phyloP scores from a whole-genome alignment of 1,140 invertebrate species.

The Pseudomyrmex cubaensis region DNA sequence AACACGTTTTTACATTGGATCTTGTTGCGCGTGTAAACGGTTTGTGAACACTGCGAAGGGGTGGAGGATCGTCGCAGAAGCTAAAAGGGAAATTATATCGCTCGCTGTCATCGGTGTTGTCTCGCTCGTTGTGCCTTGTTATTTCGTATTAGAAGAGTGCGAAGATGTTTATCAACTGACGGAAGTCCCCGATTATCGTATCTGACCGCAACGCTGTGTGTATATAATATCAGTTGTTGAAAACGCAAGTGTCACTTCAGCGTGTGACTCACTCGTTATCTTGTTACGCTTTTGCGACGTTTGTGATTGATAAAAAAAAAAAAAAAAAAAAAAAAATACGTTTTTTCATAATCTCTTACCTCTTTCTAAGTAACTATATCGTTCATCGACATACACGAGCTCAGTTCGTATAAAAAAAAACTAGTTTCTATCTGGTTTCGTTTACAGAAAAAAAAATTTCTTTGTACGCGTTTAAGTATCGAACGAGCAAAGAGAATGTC shows the following conservation, averaged over 20 bases:
- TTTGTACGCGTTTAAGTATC: no score
- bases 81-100: slow-evolving; percentile 21
- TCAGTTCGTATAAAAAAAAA: background rate
- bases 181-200: slow-evolving; percentile 69
- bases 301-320: slow-evolving; percentile 28
- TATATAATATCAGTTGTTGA: background rate
- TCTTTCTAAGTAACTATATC: background rate
- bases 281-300: slow-evolving; percentile 42
- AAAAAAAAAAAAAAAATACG: no score
- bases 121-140: slow-evolving; percentile 50
- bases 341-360: no score
- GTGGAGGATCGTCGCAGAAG: slow-evolving; percentile 10
- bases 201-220: slow-evolving; percentile 11
- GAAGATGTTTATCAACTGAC: slow-evolving; percentile 60
- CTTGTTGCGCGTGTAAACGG: slow-evolving; percentile 35
- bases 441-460: background rate
- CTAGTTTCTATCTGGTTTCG: background rate
- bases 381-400: background rate
- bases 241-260: slow-evolving; percentile 33
- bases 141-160: slow-evolving; percentile 50
- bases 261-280: slow-evolving; percentile 50
- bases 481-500: no score
- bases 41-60: slow-evolving; percentile 16
- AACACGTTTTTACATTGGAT: slow-evolving; percentile 5
- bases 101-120: slow-evolving; percentile 24